phyloP scores from a whole-genome alignment of 2,797 vertebrate genomes.

The Melanogrammus aeglefinus region DNA sequence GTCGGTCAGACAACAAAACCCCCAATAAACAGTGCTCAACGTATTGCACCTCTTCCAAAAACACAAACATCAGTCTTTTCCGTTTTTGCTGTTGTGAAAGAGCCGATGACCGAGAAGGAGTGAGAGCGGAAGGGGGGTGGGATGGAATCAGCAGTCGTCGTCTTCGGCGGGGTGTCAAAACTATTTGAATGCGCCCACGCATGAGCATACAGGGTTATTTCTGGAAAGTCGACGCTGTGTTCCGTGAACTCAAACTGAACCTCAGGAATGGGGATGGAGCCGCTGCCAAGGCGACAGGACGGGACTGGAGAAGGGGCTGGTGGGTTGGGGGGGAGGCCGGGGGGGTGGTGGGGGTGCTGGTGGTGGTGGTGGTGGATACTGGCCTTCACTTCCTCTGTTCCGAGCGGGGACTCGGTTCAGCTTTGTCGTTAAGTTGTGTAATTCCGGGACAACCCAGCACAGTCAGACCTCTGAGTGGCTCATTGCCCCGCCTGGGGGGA shows the following conservation, averaged over 20 bases:
- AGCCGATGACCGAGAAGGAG: neutral
- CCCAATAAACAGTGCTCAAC: neutral
- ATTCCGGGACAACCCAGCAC: neutral
- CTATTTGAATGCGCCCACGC: conserved; percentile 72
- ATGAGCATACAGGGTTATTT: conserved; percentile 77
- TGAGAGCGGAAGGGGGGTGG: neutral
- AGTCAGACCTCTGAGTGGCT: neutral
- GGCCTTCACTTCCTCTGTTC: too few species aligned
- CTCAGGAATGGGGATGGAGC: conserved; percentile 68
- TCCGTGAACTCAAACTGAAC: conserved; percentile 71
- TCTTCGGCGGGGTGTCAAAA: conserved; percentile 57
- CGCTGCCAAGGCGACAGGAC: conserved; percentile 55
- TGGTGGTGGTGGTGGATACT: conserved; percentile 12
- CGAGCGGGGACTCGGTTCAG: neutral
- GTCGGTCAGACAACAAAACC: neutral
- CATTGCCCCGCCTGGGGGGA: neutral
- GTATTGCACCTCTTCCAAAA: neutral
- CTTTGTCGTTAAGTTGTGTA: neutral
- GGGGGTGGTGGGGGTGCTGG: neutral
- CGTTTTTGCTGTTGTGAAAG: conserved; percentile 22
- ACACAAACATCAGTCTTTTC: conserved; percentile 16
- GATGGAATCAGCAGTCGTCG: conserved; percentile 57
- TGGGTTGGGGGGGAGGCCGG: conserved; percentile 13
- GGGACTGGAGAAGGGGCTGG: conserved; percentile 39
- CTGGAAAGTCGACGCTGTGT: conserved; percentile 67